Evolutionary conservation across 2,113 vertebrate species (phyloP).

Genomic region (Ammodytes marinus): DNA sequence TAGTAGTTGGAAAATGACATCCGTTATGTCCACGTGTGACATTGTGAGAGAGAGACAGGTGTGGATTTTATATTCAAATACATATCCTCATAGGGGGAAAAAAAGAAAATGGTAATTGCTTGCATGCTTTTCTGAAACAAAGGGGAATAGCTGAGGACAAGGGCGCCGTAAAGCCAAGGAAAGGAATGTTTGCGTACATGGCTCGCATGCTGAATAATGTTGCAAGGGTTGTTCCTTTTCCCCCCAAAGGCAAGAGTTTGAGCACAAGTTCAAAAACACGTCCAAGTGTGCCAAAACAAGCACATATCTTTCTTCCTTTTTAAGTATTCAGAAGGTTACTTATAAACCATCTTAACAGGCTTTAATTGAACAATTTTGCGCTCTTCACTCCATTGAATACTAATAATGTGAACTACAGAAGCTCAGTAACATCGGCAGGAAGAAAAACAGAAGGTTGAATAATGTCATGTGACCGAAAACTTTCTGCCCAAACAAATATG

Average conservation of each 20-base stretch:
- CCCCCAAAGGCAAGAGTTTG: constrained; percentile 35
- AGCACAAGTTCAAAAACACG: constrained; percentile 50
- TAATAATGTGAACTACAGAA: not conserved
- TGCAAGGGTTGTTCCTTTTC: constrained; percentile 29
- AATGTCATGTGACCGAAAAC: not conserved
- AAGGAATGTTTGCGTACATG: constrained; percentile 58
- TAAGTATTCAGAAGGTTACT: constrained; percentile 48
- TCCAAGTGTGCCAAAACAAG: constrained; percentile 68
- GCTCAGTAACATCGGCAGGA: not conserved
- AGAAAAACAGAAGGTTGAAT: constrained; percentile 3
- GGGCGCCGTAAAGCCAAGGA: constrained; percentile 28
- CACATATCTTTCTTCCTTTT: constrained; percentile 64
- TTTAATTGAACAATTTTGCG: constrained; percentile 9
- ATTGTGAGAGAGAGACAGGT: not conserved
- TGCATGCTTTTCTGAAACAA: not conserved
- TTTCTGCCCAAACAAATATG: not conserved
- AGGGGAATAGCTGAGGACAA: constrained; percentile 1
- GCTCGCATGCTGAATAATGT: constrained; percentile 51
- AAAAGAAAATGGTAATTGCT: not conserved
- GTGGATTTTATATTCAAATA: not conserved
- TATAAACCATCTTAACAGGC: constrained; percentile 36
- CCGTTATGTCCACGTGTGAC: not conserved
- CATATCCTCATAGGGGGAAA: not conserved
- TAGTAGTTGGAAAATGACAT: not conserved
- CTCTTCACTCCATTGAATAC: constrained; percentile 1